Evolutionary conservation across 2,113 vertebrate species (phyloP), one percentile per base, ranked within the genome.

Genomic region (Pangasianodon hypophthalmus): DNA sequence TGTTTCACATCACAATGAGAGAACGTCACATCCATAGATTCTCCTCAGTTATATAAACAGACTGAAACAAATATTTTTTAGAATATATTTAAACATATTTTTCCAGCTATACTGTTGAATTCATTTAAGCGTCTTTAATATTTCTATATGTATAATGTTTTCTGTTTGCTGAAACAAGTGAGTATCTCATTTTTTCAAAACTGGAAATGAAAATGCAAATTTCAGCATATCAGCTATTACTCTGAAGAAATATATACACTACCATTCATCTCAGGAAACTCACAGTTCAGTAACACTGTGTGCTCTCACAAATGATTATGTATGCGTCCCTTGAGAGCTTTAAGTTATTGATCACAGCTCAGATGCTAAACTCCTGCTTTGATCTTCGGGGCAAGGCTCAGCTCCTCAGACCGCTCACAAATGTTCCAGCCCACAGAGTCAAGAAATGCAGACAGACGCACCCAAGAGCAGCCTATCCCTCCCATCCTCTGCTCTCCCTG

Each of bases 391-490:
- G 90, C 29, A n/a, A 77, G 32, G 75, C 48, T 50, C 79, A 87
- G 71, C 64, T 87, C 46, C 58, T 88, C 67, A 80, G 84, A 90
- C 86, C 75, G 44, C 52, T 87, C 32, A 32, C 89, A 88, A 87
- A 92, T 90, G 89, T 90, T 86, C 73, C 58, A 85, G 56, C 83
- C 91, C 91, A 90, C 91, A 64, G 84, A 50, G 71, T 75, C 87
- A 92, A 84, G 69, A 90, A 90, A 87, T 67, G 58, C 48, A 87
- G 87, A 75, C 62, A 86, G 87, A 77, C 58, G 67, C 84, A 86
- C 32, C 88, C 84, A 9, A 86, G 62, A 81, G 60, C 58, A 82
- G 60, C 81, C 67, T 16, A 69, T 60, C 73, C 60, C 85, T 19
- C n/a, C 77, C 73, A 58, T 62, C 44, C 58, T 81, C 84, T 91